Conservation (phyloP, 1,140 invertebrate genomes). For the Araneus ventricosus region DNA sequence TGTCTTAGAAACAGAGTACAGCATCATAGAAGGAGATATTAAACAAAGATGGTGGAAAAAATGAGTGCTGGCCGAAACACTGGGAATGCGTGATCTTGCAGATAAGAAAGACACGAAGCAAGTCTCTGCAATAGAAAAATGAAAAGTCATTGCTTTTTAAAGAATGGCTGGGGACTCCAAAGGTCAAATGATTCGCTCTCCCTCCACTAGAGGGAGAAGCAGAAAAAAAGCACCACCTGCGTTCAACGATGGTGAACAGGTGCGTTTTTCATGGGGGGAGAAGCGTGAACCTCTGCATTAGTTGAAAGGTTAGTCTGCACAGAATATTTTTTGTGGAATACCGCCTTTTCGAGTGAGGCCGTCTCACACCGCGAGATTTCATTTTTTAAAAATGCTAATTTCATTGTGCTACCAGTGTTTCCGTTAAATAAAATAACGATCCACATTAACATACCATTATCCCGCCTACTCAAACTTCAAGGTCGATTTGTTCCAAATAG, state of each 20-base stretch:
- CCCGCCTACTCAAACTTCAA: not conserved
- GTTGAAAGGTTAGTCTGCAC: conserved; percentile 1
- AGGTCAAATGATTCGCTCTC: not conserved
- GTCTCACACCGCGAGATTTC: not conserved
- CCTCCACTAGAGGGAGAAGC: no score
- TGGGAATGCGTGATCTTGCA: not conserved
- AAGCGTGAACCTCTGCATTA: not conserved
- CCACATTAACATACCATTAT: not conserved
- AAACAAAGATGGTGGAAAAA: no score
- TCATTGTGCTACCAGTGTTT: not conserved
- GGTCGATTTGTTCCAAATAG: not conserved
- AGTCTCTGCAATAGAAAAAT: not conserved
- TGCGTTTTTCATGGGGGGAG: not conserved
- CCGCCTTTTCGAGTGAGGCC: not conserved
- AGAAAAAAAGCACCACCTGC: not conserved
- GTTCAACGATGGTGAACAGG: not conserved
- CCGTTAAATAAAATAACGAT: not conserved
- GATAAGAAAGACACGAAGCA: not conserved
- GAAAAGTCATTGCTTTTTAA: not conserved
- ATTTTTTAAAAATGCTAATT: not conserved
- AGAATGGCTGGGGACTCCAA: not conserved
- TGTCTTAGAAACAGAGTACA: no score
- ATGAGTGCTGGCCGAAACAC: no score
- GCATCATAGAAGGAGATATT: no score
- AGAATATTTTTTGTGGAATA: not conserved